Evolutionary conservation across 2,113 vertebrate genomes (phyloP).

Genomic region (Scophthalmus maximus): DNA sequence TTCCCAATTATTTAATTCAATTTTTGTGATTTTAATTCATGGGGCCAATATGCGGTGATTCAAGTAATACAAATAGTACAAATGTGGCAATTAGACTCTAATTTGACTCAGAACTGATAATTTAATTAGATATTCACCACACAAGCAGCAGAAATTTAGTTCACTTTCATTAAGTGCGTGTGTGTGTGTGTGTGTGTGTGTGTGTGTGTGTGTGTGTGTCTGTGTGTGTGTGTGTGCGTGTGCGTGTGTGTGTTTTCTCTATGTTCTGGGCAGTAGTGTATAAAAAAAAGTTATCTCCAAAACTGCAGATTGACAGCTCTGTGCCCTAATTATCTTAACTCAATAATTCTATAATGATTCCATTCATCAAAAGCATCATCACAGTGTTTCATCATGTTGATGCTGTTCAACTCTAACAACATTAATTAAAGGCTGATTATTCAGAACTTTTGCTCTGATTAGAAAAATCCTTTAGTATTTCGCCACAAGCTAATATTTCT

Average conservation of each 20-base stretch:
- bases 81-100: constrained; percentile 19
- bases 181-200: neutral
- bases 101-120: constrained; percentile 6
- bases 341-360: constrained; percentile 1
- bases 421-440: constrained; percentile 47
- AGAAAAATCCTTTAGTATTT: constrained; percentile 31
- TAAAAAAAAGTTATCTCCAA: too few relatives aligned
- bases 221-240: constrained; percentile 6
- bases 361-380: constrained; percentile 26
- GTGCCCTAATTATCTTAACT: constrained; percentile 1
- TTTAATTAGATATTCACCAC: neutral
- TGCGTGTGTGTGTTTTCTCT: neutral
- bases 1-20: too few relatives aligned
- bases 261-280: too few relatives aligned
- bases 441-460: constrained; percentile 38
- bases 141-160: neutral
- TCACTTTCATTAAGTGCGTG: neutral
- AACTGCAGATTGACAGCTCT: too few relatives aligned
- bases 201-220: neutral
- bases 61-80: neutral
- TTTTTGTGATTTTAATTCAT: neutral
- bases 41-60: neutral
- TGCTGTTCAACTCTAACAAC: constrained; percentile 29
- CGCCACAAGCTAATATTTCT: constrained; percentile 28
- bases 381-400: constrained; percentile 27